Evolutionary conservation across 1,140 invertebrate species (phyloP).

Genomic region (Drosophila arawakana): DNA sequence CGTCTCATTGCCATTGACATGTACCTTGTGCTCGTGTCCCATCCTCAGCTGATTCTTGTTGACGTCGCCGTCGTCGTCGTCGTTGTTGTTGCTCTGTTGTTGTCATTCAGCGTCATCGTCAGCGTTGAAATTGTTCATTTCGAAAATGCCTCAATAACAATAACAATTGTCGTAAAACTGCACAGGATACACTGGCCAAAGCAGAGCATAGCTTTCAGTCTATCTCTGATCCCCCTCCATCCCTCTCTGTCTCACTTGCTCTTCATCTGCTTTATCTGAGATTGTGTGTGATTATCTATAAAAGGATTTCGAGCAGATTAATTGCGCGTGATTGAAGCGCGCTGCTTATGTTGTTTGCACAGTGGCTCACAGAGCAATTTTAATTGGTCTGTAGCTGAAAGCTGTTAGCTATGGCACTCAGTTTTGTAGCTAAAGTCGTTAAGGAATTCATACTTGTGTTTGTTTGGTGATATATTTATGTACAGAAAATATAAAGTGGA

Average conservation of each 20-base stretch:
- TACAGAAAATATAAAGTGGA: no score
- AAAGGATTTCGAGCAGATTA: slow-evolving; percentile 82
- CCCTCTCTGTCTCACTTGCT: slow-evolving; percentile 1
- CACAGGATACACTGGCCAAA: slow-evolving; percentile 63
- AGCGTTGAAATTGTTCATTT: slow-evolving; percentile 81
- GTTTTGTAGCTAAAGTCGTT: neutral
- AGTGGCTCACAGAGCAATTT: slow-evolving; percentile 28
- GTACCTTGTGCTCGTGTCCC: slow-evolving; percentile 61
- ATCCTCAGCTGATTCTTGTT: slow-evolving; percentile 26
- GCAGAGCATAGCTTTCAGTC: slow-evolving; percentile 25
- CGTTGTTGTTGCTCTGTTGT: slow-evolving; percentile 42
- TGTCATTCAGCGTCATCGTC: slow-evolving; percentile 79
- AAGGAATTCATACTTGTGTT: no score
- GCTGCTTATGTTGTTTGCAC: slow-evolving; percentile 49
- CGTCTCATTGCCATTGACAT: slow-evolving; percentile 72
- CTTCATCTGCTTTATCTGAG: slow-evolving; percentile 46
- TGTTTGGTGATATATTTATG: no score
- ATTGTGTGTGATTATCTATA: slow-evolving; percentile 79
- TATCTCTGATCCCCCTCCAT: neutral
- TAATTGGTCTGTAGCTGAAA: slow-evolving; percentile 12
- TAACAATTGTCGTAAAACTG: slow-evolving; percentile 83
- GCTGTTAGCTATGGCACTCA: slow-evolving; percentile 15
- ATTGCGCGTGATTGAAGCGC: slow-evolving; percentile 80
- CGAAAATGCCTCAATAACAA: slow-evolving; percentile 83
- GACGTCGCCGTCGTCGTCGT: slow-evolving; percentile 8